Percentiles rank a stretch among this genome's conserved stretches.
Evolutionary conservation across 2,113 vertebrate species (phyloP).

Genomic region (Cygnus buccinator): DNA sequence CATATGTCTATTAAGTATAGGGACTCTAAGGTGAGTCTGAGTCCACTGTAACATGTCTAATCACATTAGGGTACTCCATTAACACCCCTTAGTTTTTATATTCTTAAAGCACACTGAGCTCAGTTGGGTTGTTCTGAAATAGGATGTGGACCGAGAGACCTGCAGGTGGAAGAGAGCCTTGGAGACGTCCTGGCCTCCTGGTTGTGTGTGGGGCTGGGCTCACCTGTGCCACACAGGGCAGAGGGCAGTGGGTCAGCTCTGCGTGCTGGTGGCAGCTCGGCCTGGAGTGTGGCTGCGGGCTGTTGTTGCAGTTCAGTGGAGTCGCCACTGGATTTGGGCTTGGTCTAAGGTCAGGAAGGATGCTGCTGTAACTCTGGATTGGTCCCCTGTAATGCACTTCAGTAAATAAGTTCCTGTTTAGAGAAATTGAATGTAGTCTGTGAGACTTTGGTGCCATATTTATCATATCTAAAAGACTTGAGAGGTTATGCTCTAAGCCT

Average conservation of each 20-base stretch:
- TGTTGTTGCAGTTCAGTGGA: background rate
- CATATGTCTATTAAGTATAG: background rate
- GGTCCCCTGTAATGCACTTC: background rate
- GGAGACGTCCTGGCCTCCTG: rapidly evolving
- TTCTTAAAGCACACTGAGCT: background rate
- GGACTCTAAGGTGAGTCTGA: background rate
- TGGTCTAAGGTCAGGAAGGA: background rate
- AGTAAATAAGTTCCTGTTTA: rapidly evolving
- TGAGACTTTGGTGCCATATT: background rate
- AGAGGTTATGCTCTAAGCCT: background rate
- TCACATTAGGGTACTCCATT: background rate
- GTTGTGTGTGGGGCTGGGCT: background rate
- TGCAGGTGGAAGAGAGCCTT: background rate
- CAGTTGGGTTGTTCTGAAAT: background rate
- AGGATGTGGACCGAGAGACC: background rate
- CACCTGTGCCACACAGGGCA: rapidly evolving
- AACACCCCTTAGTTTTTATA: rapidly evolving
- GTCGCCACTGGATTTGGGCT: background rate
- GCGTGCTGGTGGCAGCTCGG: rapidly evolving
- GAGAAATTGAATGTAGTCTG: background rate
- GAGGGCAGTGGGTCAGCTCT: background rate
- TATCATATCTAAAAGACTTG: background rate
- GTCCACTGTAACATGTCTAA: background rate
- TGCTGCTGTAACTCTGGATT: rapidly evolving
- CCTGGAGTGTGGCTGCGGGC: background rate